phyloP scores from a whole-genome alignment of 2,113 vertebrate species.

The Pangasianodon hypophthalmus region DNA sequence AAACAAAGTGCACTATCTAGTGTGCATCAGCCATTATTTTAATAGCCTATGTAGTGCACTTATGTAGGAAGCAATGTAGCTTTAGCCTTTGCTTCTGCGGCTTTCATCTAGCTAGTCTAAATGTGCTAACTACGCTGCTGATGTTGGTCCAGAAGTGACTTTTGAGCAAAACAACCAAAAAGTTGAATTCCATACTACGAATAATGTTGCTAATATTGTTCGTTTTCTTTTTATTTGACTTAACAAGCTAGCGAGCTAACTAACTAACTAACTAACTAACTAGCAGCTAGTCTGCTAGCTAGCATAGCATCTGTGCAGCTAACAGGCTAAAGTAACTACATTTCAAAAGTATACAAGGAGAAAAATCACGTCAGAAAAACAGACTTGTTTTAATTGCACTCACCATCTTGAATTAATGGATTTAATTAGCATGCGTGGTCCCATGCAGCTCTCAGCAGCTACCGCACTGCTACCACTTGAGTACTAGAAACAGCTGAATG shows the following conservation, averaged over 20 bases:
- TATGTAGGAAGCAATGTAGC: background rate
- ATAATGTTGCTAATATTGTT: background rate
- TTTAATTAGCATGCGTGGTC: slow-evolving; percentile 11
- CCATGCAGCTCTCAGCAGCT: slow-evolving; percentile 13
- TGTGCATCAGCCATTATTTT: background rate
- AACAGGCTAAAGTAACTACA: background rate
- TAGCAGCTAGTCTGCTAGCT: slow-evolving; percentile 5
- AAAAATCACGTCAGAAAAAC: background rate
- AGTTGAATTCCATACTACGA: no score
- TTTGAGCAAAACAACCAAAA: background rate
- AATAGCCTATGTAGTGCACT: background rate
- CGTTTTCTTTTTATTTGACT: background rate
- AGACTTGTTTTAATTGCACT: background rate
- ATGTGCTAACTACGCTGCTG: background rate
- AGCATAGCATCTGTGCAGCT: background rate
- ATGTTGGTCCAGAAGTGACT: background rate
- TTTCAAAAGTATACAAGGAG: background rate
- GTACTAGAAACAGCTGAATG: slow-evolving; percentile 52
- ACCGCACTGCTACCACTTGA: slow-evolving; percentile 11
- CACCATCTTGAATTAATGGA: slow-evolving; percentile 44
- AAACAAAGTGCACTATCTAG: background rate
- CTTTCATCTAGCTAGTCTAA: background rate
- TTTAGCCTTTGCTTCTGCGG: background rate
- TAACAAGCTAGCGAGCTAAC: slow-evolving; percentile 23
- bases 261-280: background rate